These are phyloP conservation scores for Neelides sp. DNA, from an alignment of 1,140 invertebrate genomes.

Conservation along the genomic window DNA sequence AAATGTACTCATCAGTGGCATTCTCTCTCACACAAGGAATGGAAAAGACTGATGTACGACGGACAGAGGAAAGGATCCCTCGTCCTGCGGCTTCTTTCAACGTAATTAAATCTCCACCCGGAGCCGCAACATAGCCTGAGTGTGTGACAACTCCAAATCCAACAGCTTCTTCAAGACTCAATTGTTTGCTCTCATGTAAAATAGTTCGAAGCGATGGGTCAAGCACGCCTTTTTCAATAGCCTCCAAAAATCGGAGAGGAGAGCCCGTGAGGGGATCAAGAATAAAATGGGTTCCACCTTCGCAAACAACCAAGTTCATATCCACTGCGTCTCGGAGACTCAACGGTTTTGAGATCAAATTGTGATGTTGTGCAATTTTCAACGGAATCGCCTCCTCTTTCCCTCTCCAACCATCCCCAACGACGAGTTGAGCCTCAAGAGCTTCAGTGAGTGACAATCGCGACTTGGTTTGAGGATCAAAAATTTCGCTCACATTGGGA, in stretches of 20 bases:
- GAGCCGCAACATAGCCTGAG: slow-evolving; percentile 56
- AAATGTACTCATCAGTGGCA: slow-evolving; percentile 32
- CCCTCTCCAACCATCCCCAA: slow-evolving; percentile 57
- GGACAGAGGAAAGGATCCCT: slow-evolving; percentile 19
- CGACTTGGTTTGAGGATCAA: slow-evolving; percentile 59
- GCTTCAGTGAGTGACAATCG: slow-evolving; percentile 72
- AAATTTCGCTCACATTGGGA: slow-evolving; percentile 59
- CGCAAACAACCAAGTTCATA: slow-evolving; percentile 62
- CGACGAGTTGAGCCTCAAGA: slow-evolving; percentile 58
- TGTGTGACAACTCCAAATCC: slow-evolving; percentile 62
- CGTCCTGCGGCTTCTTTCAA: slow-evolving; percentile 43
- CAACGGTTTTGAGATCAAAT: slow-evolving; percentile 72
- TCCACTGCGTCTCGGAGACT: slow-evolving; percentile 77
- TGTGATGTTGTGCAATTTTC: slow-evolving; percentile 60
- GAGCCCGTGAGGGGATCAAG: slow-evolving; percentile 61
- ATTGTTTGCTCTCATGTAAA: slow-evolving; percentile 55
- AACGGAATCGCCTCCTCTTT: slow-evolving; percentile 59
- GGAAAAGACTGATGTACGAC: slow-evolving; percentile 37
- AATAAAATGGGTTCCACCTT: slow-evolving; percentile 38
- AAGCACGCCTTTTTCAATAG: slow-evolving; percentile 67
- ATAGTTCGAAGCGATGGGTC: slow-evolving; percentile 76
- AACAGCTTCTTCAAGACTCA: slow-evolving; percentile 76
- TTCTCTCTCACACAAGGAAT: slow-evolving; percentile 53
- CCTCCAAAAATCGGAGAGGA: slow-evolving; percentile 65
- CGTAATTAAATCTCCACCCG: slow-evolving; percentile 56